Percentiles rank a stretch among this genome's conserved stretches.
Evolutionary conservation across 2,888 invertebrate species (phyloP).

Genomic region (Lasioglossum villosulum): DNA sequence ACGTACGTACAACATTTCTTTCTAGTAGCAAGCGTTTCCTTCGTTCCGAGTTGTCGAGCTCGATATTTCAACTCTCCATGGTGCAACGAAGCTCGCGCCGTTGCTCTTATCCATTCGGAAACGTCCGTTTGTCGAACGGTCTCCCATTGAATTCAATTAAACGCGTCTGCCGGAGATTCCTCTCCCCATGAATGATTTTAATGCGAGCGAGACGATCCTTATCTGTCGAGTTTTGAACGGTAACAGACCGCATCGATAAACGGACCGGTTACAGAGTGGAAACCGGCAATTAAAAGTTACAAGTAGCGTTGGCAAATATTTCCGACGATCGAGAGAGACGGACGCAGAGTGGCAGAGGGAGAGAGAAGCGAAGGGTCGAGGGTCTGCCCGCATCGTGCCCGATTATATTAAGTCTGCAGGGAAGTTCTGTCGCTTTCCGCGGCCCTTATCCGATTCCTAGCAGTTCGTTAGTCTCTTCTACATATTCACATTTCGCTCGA

Average conservation of each 20-base stretch:
- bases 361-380: neutral
- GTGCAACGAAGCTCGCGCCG: neutral
- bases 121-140: slow-evolving; percentile 1
- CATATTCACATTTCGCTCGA: neutral
- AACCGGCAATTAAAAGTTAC: slow-evolving; percentile 43
- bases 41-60: neutral
- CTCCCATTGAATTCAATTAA: slow-evolving; percentile 7
- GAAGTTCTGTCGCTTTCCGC: neutral
- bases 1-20: neutral
- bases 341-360: neutral
- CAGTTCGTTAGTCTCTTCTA: neutral
- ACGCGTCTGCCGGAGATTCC: neutral
- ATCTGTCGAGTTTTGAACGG: neutral
- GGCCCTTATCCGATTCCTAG: neutral
- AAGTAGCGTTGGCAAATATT: slow-evolving; percentile 42
- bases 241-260: neutral
- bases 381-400: neutral
- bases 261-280: slow-evolving; percentile 3
- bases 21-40: neutral
- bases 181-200: neutral
- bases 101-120: neutral
- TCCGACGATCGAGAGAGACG: slow-evolving; percentile 2
- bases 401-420: neutral
- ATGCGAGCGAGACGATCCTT: slow-evolving; percentile 1
- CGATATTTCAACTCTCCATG: neutral